Evolutionary conservation across 1,140 invertebrate species (phyloP).

Genomic region (Caerostris extrusa): DNA sequence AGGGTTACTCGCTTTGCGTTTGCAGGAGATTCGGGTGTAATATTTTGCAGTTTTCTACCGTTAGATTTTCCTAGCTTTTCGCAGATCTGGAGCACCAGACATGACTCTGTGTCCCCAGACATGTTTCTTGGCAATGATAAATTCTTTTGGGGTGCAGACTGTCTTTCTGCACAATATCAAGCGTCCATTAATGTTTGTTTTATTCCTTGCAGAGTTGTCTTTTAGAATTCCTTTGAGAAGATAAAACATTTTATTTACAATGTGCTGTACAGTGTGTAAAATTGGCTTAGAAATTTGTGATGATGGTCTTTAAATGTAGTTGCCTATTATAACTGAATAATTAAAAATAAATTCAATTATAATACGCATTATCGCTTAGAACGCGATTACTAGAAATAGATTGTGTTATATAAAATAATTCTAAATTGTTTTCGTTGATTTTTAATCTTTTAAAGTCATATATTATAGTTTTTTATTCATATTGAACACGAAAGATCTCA

Average conservation of each 20-base stretch:
- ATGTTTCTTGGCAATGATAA: slow-evolving; percentile 32
- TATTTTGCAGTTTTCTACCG: not conserved
- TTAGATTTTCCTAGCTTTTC: not conserved
- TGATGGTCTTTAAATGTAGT: not conserved
- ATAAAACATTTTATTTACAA: not conserved
- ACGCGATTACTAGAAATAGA: no score
- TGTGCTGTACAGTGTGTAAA: not conserved
- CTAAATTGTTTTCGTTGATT: no score
- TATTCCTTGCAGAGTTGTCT: not conserved
- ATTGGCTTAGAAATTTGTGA: not conserved
- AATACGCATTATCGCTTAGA: no score
- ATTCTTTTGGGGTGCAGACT: not conserved
- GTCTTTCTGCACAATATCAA: not conserved
- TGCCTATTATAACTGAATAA: not conserved
- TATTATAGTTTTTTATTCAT: no score
- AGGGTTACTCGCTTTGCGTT: slow-evolving; percentile 4
- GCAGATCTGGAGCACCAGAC: not conserved
- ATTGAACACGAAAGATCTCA: no score
- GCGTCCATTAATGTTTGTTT: slow-evolving; percentile 26
- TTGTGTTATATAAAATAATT: no score
- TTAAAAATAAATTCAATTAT: not conserved
- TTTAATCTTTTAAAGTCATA: no score
- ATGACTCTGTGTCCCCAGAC: slow-evolving; percentile 12
- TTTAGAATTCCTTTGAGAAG: slow-evolving; percentile 10
- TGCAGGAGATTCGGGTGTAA: not conserved